A percentile compares a stretch with the other conserved stretches of the same genome.
Conservation (phyloP, 2,888 invertebrate genomes). For the Quadriops clusia region DNA sequence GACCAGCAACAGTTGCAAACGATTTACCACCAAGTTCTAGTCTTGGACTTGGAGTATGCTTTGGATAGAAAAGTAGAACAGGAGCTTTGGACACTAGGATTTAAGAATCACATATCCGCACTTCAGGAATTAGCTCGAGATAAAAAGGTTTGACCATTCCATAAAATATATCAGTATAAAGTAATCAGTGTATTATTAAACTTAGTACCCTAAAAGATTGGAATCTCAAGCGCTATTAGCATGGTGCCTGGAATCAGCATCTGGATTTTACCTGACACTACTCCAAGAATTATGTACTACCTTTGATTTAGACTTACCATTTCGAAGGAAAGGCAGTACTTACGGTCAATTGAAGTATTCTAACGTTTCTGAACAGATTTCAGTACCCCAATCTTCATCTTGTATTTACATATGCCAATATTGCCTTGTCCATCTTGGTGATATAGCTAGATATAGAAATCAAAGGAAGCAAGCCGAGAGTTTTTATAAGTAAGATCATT, state of each 20-base stretch:
- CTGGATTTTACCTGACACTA: slow-evolving; percentile 72
- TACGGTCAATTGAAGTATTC: slow-evolving; percentile 28
- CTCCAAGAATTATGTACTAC: slow-evolving; percentile 71
- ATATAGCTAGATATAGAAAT: slow-evolving; percentile 72
- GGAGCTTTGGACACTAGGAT: slow-evolving; percentile 79
- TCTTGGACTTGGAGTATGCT: slow-evolving; percentile 74
- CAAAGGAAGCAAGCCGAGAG: slow-evolving; percentile 72
- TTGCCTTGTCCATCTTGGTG: slow-evolving; percentile 80
- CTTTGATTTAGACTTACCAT: slow-evolving; percentile 71
- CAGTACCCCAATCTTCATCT: slow-evolving; percentile 49
- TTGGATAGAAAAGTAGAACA: slow-evolving; percentile 82
- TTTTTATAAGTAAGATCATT: slow-evolving; percentile 55
- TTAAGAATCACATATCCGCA: slow-evolving; percentile 74
- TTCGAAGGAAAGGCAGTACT: slow-evolving; percentile 41
- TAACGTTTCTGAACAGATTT: slow-evolving; percentile 23
- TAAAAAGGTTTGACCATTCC: slow-evolving; percentile 56
- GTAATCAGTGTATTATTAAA: slow-evolving; percentile 15
- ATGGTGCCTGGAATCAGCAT: slow-evolving; percentile 72
- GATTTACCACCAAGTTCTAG: slow-evolving; percentile 57
- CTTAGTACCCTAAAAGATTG: slow-evolving; percentile 57
- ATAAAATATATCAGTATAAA: slow-evolving; percentile 1
- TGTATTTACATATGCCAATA: slow-evolving; percentile 80
- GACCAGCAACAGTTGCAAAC: slow-evolving; percentile 43
- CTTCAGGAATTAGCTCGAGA: slow-evolving; percentile 68
- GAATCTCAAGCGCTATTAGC: slow-evolving; percentile 68